Percentiles rank a stretch among this genome's conserved stretches.
These are phyloP conservation scores for Drosophila leonis DNA, from an alignment of 2,888 invertebrate genomes.

Conservation along the genomic window DNA sequence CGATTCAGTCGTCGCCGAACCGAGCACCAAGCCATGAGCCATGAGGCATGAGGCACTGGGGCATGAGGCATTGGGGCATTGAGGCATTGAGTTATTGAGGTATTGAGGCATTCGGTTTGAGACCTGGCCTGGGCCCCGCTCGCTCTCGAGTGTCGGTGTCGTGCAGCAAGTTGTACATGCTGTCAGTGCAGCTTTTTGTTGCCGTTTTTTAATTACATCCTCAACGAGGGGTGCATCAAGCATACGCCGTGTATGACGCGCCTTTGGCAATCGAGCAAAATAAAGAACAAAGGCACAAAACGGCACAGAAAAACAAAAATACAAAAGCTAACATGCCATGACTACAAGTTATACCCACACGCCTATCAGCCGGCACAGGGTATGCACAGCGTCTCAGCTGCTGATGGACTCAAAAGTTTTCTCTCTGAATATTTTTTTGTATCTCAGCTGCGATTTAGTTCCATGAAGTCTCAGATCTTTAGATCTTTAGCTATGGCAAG, in stretches of 20 bases:
- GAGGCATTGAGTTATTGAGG: constrained; percentile 37
- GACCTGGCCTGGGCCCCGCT: constrained; percentile 28
- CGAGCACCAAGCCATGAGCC: constrained; percentile 19
- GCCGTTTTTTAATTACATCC: constrained; percentile 79
- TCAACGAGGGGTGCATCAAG: constrained; percentile 47
- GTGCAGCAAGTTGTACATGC: constrained; percentile 74
- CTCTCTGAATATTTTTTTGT: not conserved
- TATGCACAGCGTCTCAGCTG: not conserved
- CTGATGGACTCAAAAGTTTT: not conserved
- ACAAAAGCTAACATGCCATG: constrained; percentile 17
- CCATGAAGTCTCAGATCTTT: not conserved
- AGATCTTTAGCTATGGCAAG: not conserved
- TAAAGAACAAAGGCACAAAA: constrained; percentile 34
- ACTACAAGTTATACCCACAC: constrained; percentile 30
- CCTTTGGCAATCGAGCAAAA: constrained; percentile 51
- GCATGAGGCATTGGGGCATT: constrained; percentile 25
- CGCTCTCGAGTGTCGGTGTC: constrained; percentile 54
- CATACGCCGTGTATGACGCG: constrained; percentile 49
- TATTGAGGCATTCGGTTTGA: constrained; percentile 21
- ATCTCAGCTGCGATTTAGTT: no score
- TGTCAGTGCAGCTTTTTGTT: constrained; percentile 65
- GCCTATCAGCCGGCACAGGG: not conserved
- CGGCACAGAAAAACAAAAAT: constrained; percentile 9
- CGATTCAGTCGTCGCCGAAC: constrained; percentile 52
- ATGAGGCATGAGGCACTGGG: not conserved